Base-by-base conservation (phyloP, 2,113 vertebrate species). In the Hymenochirus boettgeri region DNA sequence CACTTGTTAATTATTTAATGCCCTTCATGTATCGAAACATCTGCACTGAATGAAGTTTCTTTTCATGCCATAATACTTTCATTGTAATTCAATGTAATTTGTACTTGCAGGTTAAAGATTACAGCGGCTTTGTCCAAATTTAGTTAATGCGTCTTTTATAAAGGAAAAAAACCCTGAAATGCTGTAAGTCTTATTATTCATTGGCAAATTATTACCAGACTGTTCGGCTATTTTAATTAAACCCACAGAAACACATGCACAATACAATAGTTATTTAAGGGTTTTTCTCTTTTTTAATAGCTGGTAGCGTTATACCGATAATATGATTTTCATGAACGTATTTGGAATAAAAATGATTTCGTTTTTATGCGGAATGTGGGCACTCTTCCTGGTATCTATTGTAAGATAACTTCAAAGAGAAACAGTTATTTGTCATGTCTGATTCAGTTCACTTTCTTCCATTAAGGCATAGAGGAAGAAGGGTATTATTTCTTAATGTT, bases 1-100 rank as follows among this genome's bases (percentile, higher is more conserved):
- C 50, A 31, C 31, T 58, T 67, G 59, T n/a, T n/a, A 67, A 51
- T 67, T 51, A 24, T 67, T 42, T 51, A n/a, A 67, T 67, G 64
- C 52, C 64, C 46, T 67, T 52, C 33, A 13, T 57, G 57, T 52
- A 52, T 59, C 64, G n/a, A 24, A 37, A 21, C 64, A 59, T 50
- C 45, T 50, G 45, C 6, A 47, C 46, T 37, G 26, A 58, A 58
- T 58, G 39, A 56, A 57, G 37, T 56, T 65, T 65, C 39, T 33
- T 13, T 21, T 58, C 17, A 9, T n/a, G 47, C n/a, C 7, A 57
- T 15, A 66, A 39, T 33, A 46, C 42, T n/a, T 48, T 57, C 10
- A 8, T 7, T 9, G 39, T 4, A 67, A 31, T n/a, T 31, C 58
- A 37, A 58, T 59, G 57, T 58, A n/a, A 52, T 39, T 11, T 35